Percentiles rank a stretch among this genome's conserved stretches.
Conservation (phyloP, 1,140 invertebrate genomes). For the Drosophila sturtevanti region DNA sequence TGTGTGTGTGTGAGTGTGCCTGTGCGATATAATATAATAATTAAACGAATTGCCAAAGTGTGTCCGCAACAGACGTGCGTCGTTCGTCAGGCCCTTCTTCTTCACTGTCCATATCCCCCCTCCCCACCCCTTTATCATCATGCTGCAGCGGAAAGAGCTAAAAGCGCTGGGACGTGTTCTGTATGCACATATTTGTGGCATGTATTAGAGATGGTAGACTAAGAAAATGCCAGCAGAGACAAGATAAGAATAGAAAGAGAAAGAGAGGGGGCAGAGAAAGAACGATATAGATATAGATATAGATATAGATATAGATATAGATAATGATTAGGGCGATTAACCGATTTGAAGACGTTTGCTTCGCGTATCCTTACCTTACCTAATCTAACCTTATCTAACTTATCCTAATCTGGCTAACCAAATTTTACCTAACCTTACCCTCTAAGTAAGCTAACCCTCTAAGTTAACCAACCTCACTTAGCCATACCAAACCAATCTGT, state of each 20-base stretch:
- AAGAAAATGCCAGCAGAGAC: background rate
- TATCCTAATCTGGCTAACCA: too few species aligned
- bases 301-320: too few species aligned
- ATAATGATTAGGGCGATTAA: too few species aligned
- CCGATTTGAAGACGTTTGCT: too few species aligned
- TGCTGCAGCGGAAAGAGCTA: conserved; percentile 2
- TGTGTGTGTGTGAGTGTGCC: conserved; percentile 16
- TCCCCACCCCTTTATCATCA: background rate
- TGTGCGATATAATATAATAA: conserved; percentile 76
- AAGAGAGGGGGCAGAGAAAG: too few species aligned
- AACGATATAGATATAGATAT: too few species aligned
- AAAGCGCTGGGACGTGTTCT: conserved; percentile 35
- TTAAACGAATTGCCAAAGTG: conserved; percentile 80
- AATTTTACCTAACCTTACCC: too few species aligned
- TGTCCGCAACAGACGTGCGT: conserved; percentile 71
- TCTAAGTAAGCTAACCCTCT: too few species aligned
- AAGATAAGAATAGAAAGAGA: background rate
- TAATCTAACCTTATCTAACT: too few species aligned
- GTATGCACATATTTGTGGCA: conserved; percentile 17
- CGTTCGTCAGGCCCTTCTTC: conserved; percentile 48
- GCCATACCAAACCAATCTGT: too few species aligned
- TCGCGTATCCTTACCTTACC: too few species aligned
- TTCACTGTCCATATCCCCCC: background rate
- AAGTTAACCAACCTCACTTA: too few species aligned
- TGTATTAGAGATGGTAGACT: conserved; percentile 1